Evolutionary conservation across 2,797 vertebrate species (phyloP).

Genomic region (Tokudaia muenninki): DNA sequence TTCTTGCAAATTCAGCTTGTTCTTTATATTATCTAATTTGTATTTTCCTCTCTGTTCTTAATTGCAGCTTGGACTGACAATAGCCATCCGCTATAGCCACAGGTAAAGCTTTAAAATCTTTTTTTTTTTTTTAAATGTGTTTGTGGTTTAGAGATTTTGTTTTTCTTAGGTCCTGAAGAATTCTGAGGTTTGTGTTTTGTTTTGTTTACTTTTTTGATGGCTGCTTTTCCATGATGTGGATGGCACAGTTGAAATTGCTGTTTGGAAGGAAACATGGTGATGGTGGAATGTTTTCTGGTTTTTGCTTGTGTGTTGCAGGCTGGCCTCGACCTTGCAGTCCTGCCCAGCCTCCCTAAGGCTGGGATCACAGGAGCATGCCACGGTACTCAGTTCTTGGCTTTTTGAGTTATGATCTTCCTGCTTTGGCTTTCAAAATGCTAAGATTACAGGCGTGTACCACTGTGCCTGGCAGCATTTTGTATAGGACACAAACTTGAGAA

Average conservation of each 20-base stretch:
- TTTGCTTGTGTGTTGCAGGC: not conserved
- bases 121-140: not conserved
- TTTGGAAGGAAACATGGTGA: not conserved
- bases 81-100: slow-evolving; percentile 88
- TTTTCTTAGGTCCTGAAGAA: not conserved
- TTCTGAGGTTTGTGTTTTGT: slow-evolving; percentile 11
- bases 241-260: not conserved
- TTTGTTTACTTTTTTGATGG: not conserved
- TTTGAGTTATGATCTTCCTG: not conserved
- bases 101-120: slow-evolving; percentile 83
- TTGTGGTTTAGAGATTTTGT: not conserved
- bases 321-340: not conserved
- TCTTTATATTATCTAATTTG: slow-evolving; percentile 48
- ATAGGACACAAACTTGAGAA: not conserved
- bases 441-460: not conserved
- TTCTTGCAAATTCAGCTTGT: slow-evolving; percentile 41
- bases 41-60: slow-evolving; percentile 57
- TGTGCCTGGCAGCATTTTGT: not conserved
- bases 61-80: slow-evolving; percentile 87
- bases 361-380: not conserved
- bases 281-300: not conserved
- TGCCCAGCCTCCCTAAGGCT: not conserved
- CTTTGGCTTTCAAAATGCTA: not conserved
- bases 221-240: not conserved
- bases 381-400: not conserved